Conservation (phyloP, 2,888 invertebrate genomes). For the Fragum whitleyi region DNA sequence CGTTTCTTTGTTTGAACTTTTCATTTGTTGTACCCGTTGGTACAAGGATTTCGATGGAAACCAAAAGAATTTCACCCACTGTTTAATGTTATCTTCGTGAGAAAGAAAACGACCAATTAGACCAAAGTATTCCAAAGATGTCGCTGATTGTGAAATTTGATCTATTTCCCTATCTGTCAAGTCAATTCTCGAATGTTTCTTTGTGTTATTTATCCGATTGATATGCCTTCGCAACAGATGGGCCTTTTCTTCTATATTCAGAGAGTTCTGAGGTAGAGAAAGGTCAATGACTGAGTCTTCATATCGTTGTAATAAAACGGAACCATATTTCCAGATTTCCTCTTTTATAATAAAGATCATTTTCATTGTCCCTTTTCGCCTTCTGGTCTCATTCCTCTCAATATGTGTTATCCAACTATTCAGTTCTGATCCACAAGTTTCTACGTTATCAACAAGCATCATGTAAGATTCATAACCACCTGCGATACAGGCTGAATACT, state of each 20-base stretch:
- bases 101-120: neutral
- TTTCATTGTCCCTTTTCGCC: neutral
- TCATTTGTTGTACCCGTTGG: neutral
- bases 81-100: neutral
- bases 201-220: neutral
- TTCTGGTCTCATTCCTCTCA: neutral
- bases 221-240: neutral
- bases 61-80: neutral
- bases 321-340: neutral
- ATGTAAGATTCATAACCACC: conserved; percentile 1
- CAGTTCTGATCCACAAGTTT: neutral
- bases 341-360: conserved; percentile 12
- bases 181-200: neutral
- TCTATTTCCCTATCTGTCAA: neutral
- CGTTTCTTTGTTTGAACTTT: neutral
- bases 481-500: neutral
- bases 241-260: neutral
- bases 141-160: neutral
- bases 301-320: neutral
- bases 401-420: neutral
- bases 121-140: conserved; percentile 9
- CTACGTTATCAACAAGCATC: neutral
- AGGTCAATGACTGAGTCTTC: conserved; percentile 2
- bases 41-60: neutral
- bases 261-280: neutral